Evolutionary conservation across 1,140 invertebrate genomes (phyloP).

Genomic region (Atta cephalotes): DNA sequence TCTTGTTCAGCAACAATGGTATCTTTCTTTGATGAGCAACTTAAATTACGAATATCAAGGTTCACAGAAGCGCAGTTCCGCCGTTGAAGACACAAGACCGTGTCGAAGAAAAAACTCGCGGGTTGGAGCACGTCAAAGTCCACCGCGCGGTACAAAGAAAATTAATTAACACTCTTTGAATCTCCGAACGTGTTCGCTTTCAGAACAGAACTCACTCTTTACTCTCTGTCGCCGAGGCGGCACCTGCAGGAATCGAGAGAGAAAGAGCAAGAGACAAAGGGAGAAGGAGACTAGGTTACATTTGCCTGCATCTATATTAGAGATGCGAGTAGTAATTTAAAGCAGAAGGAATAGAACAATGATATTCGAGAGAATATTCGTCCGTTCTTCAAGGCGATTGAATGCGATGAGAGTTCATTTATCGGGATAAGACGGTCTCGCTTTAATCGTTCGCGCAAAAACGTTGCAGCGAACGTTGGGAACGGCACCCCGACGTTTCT

Average conservation of each 20-base stretch:
- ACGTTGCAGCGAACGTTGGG: background rate
- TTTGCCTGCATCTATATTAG: background rate
- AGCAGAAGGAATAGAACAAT: conserved; percentile 34
- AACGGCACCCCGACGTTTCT: background rate
- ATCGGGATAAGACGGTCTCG: conserved; percentile 1
- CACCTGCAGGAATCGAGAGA: background rate
- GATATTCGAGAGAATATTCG: conserved; percentile 20
- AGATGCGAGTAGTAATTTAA: background rate
- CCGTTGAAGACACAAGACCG: background rate
- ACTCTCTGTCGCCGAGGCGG: background rate
- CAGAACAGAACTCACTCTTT: conserved; percentile 32
- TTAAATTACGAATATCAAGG: conserved; percentile 53
- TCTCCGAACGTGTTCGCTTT: conserved; percentile 47
- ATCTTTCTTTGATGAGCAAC: conserved; percentile 49
- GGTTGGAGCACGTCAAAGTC: conserved; percentile 40
- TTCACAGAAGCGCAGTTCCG: conserved; percentile 24
- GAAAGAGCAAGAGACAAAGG: background rate
- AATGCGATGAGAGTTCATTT: conserved; percentile 25
- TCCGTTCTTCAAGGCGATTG: background rate
- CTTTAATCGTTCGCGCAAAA: conserved; percentile 39
- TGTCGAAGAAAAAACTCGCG: conserved; percentile 22
- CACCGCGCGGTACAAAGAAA: conserved; percentile 35
- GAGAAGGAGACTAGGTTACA: background rate
- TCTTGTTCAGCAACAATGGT: conserved; percentile 40
- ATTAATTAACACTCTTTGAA: conserved; percentile 63